Conservation (phyloP, 2,113 vertebrate genomes). For the Mustela lutreola region DNA sequence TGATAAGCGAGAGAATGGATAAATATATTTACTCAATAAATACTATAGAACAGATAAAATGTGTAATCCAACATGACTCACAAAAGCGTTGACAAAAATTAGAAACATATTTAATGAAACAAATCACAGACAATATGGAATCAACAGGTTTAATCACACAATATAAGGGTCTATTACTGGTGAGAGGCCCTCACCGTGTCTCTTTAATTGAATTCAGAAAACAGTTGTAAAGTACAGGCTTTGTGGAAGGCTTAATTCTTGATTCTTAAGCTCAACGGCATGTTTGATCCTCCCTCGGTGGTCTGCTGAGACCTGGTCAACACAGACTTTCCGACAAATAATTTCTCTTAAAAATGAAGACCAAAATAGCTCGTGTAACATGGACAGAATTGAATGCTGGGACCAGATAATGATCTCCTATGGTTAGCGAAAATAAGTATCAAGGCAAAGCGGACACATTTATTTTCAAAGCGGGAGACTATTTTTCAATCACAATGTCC, state of each 20-base stretch:
- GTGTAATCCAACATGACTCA: background rate
- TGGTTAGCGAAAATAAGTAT: constrained; percentile 78
- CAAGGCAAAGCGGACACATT: constrained; percentile 74
- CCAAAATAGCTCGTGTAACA: constrained; percentile 68
- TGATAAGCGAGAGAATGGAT: background rate
- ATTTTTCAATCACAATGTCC: constrained; percentile 84
- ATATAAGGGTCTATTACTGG: background rate
- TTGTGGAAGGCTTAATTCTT: constrained; percentile 62
- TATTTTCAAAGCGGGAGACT: constrained; percentile 84
- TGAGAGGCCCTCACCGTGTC: background rate
- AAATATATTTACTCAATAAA: background rate
- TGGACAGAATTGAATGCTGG: constrained; percentile 70
- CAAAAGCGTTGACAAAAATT: background rate
- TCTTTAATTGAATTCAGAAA: constrained; percentile 72
- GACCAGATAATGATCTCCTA: constrained; percentile 81
- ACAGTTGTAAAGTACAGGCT: background rate
- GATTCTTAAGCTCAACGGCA: constrained; percentile 53
- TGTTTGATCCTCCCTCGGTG: constrained; percentile 47
- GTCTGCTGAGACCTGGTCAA: constrained; percentile 64
- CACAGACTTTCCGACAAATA: constrained; percentile 67
- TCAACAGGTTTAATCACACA: background rate
- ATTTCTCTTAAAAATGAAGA: constrained; percentile 71
- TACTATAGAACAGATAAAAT: background rate
- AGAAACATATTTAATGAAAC: background rate
- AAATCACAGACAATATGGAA: background rate